Evolutionary conservation across 2,113 vertebrate species (phyloP).

Genomic region (Ia io): DNA sequence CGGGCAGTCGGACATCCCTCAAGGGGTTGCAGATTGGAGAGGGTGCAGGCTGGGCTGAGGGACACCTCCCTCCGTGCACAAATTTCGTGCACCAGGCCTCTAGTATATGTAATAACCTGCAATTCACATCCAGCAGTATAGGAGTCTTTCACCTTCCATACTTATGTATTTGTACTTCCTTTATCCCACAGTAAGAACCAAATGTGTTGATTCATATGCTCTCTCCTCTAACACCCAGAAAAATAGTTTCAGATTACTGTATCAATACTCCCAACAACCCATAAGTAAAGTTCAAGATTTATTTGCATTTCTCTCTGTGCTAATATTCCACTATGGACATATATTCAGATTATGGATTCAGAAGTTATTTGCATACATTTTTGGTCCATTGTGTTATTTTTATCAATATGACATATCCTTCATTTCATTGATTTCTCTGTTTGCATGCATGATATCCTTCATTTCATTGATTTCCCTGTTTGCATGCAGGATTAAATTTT

Average conservation of each 20-base stretch:
- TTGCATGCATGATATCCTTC: background rate
- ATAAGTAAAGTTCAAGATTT: conserved; percentile 31
- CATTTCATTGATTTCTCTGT: background rate
- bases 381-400: background rate
- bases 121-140: background rate
- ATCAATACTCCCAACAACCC: background rate
- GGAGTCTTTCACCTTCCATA: background rate
- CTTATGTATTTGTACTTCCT: background rate
- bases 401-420: background rate
- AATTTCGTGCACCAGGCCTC: too few species aligned
- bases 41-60: too few species aligned
- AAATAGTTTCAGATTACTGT: conserved; percentile 16
- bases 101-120: background rate
- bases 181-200: background rate
- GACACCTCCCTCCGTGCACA: too few species aligned
- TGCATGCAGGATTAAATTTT: background rate
- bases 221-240: background rate
- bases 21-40: too few species aligned
- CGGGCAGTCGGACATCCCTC: too few species aligned
- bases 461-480: conserved; percentile 13
- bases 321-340: background rate
- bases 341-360: background rate
- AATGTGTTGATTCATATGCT: background rate
- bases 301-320: background rate
- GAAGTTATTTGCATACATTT: conserved; percentile 34